Evolutionary conservation across 2,113 vertebrate species (phyloP).

Genomic region (Chloebia gouldiae): DNA sequence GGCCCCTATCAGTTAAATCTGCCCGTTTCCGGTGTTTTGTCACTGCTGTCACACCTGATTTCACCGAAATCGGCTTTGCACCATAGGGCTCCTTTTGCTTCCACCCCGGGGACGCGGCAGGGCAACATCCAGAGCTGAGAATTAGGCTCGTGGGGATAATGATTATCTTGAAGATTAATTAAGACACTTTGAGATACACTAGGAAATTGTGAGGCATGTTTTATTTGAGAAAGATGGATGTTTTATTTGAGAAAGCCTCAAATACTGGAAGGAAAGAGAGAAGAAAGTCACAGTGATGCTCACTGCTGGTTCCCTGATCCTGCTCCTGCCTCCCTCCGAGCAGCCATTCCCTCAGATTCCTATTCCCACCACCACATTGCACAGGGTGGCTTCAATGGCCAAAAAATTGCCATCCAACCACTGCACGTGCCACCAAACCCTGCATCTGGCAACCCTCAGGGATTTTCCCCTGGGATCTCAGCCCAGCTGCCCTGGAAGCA

Average conservation of each 20-base stretch:
- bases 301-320: background rate
- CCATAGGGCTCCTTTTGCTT: background rate
- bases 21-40: background rate
- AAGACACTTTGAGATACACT: background rate
- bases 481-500: background rate
- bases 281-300: fast-evolving
- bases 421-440: fast-evolving
- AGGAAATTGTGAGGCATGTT: background rate
- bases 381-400: background rate
- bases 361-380: background rate
- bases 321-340: background rate
- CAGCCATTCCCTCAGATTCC: background rate
- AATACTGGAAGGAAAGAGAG: background rate
- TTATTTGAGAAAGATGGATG: background rate
- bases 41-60: background rate
- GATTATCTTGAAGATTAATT: background rate
- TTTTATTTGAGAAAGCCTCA: background rate
- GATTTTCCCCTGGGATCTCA: background rate
- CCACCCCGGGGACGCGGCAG: fast-evolving
- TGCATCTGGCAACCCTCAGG: background rate
- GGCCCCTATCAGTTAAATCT: background rate
- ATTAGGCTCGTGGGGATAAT: background rate
- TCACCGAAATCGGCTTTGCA: background rate
- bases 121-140: background rate
- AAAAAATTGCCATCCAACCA: background rate